Percentiles rank a stretch among this genome's conserved stretches.
These are phyloP conservation scores for Oxystoma pomonae DNA, from an alignment of 2,888 invertebrate genomes.

Conservation along the genomic window DNA sequence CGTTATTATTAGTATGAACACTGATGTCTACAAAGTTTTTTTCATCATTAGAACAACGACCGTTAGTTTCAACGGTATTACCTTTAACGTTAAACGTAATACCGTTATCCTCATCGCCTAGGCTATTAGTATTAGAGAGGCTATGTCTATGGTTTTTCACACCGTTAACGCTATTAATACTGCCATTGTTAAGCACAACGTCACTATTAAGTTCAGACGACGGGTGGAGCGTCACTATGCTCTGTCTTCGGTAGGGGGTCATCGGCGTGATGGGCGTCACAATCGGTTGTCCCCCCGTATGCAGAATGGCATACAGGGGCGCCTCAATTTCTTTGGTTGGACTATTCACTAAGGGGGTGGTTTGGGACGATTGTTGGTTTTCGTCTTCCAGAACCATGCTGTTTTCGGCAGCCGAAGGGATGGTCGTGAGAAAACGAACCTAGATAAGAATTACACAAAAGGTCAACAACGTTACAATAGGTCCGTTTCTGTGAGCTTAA, in stretches of 20 bases:
- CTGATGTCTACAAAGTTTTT: no score
- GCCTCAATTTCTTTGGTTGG: slow-evolving; percentile 42
- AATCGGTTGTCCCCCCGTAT: slow-evolving; percentile 28
- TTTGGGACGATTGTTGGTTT: slow-evolving; percentile 33
- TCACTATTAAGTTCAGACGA: slow-evolving; percentile 32
- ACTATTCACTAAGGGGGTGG: slow-evolving; percentile 36
- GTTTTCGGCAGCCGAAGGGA: slow-evolving; percentile 70
- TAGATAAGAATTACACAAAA: no score
- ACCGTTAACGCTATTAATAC: slow-evolving; percentile 6
- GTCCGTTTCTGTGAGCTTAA: no score
- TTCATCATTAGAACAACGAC: no score
- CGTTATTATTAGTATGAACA: not conserved
- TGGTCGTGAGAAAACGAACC: slow-evolving; percentile 61
- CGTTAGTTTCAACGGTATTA: not conserved
- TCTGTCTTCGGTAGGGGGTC: slow-evolving; percentile 41
- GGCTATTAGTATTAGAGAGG: not conserved
- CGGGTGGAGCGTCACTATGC: slow-evolving; percentile 47
- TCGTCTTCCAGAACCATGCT: slow-evolving; percentile 66
- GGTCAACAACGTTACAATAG: no score
- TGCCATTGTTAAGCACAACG: slow-evolving; percentile 32
- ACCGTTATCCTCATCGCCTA: not conserved
- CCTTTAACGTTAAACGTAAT: slow-evolving; percentile 1
- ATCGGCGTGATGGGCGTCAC: slow-evolving; percentile 29
- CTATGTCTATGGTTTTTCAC: not conserved
- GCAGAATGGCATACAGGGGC: slow-evolving; percentile 46